Percentiles rank a stretch among this genome's conserved stretches.
These are phyloP conservation scores for Drosophila ironensis DNA, from an alignment of 1,140 invertebrate genomes.

Conservation along the genomic window DNA sequence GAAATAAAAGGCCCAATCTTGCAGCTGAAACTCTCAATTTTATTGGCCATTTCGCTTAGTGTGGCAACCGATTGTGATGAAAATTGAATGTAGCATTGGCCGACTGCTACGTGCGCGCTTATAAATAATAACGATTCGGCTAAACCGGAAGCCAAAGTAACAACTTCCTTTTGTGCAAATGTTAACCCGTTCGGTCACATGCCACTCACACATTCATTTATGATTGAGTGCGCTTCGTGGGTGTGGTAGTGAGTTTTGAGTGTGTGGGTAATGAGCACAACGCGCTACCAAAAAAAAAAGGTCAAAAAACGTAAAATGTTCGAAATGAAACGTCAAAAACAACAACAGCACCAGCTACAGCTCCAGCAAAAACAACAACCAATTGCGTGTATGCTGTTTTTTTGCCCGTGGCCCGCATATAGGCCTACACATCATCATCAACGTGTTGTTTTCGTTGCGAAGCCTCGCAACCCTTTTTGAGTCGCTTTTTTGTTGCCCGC, in stretches of 20 bases:
- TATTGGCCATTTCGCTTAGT: neutral
- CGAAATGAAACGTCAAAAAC: conserved; percentile 55
- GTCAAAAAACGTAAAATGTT: conserved; percentile 59
- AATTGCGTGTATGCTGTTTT: conserved; percentile 49
- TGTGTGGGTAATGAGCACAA: conserved; percentile 41
- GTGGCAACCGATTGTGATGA: neutral
- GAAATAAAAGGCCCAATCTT: no score
- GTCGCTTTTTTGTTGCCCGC: conserved; percentile 34
- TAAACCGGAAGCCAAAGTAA: conserved; percentile 75
- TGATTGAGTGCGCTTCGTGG: conserved; percentile 67
- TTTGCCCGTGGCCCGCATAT: conserved; percentile 2
- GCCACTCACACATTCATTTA: conserved; percentile 60
- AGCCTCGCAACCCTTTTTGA: conserved; percentile 56
- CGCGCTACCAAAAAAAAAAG: conserved; percentile 11
- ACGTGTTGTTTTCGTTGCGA: conserved; percentile 36
- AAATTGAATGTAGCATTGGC: conserved; percentile 20
- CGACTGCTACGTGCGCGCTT: conserved; percentile 33
- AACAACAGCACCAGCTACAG: conserved; percentile 17
- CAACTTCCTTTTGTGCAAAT: conserved; percentile 77
- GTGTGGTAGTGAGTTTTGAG: neutral
- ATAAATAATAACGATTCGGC: conserved; percentile 75
- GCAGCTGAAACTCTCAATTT: no score
- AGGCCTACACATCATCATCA: conserved; percentile 66
- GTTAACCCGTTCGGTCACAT: conserved; percentile 68
- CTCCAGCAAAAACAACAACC: conserved; percentile 34